Evolutionary conservation across 2,113 vertebrate species (phyloP), one percentile per base, ranked within the genome.

Genomic region (Cygnus buccinator): DNA sequence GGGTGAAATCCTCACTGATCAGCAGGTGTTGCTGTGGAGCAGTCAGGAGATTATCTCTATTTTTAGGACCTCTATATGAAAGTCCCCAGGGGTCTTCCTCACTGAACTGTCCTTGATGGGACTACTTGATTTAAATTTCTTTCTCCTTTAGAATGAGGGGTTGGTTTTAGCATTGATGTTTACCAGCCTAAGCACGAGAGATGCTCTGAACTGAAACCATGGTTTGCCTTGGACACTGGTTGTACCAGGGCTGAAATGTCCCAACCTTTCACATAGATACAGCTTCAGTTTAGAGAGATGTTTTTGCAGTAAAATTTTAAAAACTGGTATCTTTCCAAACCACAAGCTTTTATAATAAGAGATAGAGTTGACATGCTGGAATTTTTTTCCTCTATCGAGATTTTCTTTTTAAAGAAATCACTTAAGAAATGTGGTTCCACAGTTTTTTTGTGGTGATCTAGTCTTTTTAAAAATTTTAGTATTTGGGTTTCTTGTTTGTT

Each of bases 11-110:
- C 33, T 96, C 41, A 43, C 20, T 93, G 87, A 85, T 93, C 92
- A 94, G 90, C 84, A 95, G 93, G 85, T 92, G 93, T 75, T 97
- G 95, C 90, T 96, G 52, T 94, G 72, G 94, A 97, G 87, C 92
- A 96, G 68, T 68, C 52, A 83, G 90, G 85, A 95, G 61, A 44
- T 77, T 61, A 83, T 71, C 61, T 63, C 48, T 65, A 4, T 31
- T 74, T 75, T 91, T 71, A 74, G 82, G 48, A 71, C 33, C 65
- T 77, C 41, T 65, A 0, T 22, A 33, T 80, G 52, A 86, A 44
- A 89, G 77, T 93, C 90, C 46, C 8, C 18, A 11, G 8, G 18
- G 29, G 23, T 72, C 89, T 95, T 74, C 62, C 19, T 86, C 26
- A 31, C 25, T 88, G 72, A 22, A 5, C 37, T 93, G 13, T 44